Base-by-base conservation (phyloP, 2,888 invertebrate genomes). In the Xestia xanthographa region DNA sequence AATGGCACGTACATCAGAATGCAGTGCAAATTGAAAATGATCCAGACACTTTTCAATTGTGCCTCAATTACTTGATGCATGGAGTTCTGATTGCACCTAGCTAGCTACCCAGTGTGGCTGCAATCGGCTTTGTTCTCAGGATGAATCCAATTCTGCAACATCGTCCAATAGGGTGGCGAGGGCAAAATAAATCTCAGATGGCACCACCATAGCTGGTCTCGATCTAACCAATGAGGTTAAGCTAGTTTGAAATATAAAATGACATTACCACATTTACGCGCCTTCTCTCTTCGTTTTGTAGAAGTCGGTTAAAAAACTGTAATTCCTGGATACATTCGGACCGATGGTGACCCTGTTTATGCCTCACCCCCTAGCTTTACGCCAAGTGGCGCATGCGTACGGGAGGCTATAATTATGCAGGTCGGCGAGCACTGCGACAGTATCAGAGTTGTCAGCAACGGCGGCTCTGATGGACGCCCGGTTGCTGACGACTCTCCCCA, bases 51-150 rank as follows among this genome's bases (percentile, higher is more conserved):
- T 50, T 60, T 66, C 71, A 73, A 74, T 74, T 83, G 83, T 73
- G 65, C 38, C 60, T 72, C 82, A 84, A 83, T 83, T 79, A 58
- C 71, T 53, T 80, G 72, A 84, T 66, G 22, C 65, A 69, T 84
- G 60, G 45, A 66, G 29, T 69, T 68, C 80, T 67, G 74, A 74
- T 63, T 70, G 68, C 68, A 78, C 34, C 38, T 56, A 34, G 5
- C 34, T 34, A 5, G 67, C 26, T 63, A 34, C 29, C 50, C 29
- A 62, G 22, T 20, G 26, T 20, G 38, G 14, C 71, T 80, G 75
- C 80, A 84, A 80, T 73, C 41, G 45, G n/a, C 66, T 48, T 69
- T 38, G 75, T 72, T 50, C 75, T 75, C 71, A 84, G 80, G 80
- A 82, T 72, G 75, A 62, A 2, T 45, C 75, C 76, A 84, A 85